Percentiles rank a stretch among this genome's conserved stretches.
phyloP scores from a whole-genome alignment of 2,113 vertebrate genomes.

The Melanotaenia duboulayi region DNA sequence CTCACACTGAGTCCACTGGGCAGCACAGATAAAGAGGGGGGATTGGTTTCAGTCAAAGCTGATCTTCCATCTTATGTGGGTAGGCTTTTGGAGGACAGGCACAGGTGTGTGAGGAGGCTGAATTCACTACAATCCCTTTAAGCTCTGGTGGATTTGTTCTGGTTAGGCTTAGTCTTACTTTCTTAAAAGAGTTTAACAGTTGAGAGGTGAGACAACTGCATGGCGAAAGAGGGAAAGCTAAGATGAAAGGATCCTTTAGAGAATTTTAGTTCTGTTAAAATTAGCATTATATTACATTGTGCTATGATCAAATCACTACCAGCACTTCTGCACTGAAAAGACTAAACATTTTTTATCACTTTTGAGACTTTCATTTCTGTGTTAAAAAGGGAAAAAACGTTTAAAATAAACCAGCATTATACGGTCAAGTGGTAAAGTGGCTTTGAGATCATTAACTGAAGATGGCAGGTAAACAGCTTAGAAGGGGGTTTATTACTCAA shows the following conservation, averaged over 20 bases:
- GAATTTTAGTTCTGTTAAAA: constrained; percentile 13
- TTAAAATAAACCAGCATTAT: constrained; percentile 6
- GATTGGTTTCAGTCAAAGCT: constrained; percentile 77
- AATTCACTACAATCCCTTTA: constrained; percentile 69
- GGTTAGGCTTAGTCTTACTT: constrained; percentile 61
- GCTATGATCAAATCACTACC: neutral
- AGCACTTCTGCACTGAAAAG: constrained; percentile 15
- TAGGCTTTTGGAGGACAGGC: constrained; percentile 55
- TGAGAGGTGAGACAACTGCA: constrained; percentile 31
- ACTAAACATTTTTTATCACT: neutral
- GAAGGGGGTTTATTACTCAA: constrained; percentile 11
- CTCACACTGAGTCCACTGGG: constrained; percentile 46
- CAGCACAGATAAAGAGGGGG: constrained; percentile 68
- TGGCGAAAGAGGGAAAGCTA: neutral
- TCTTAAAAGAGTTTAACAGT: constrained; percentile 58
- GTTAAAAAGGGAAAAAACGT: constrained; percentile 19
- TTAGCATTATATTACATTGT: neutral
- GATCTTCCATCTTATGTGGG: constrained; percentile 66
- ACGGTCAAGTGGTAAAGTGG: constrained; percentile 2
- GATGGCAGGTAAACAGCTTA: neutral
- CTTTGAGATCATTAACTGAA: constrained; percentile 57
- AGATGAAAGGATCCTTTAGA: constrained; percentile 31
- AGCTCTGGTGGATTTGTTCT: constrained; percentile 68
- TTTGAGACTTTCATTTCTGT: neutral
- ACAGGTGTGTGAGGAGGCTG: constrained; percentile 68